Percentiles rank a stretch among this genome's conserved stretches.
These are phyloP conservation scores for Crioceris asparagi DNA, from an alignment of 2,888 invertebrate species.

Conservation along the genomic window DNA sequence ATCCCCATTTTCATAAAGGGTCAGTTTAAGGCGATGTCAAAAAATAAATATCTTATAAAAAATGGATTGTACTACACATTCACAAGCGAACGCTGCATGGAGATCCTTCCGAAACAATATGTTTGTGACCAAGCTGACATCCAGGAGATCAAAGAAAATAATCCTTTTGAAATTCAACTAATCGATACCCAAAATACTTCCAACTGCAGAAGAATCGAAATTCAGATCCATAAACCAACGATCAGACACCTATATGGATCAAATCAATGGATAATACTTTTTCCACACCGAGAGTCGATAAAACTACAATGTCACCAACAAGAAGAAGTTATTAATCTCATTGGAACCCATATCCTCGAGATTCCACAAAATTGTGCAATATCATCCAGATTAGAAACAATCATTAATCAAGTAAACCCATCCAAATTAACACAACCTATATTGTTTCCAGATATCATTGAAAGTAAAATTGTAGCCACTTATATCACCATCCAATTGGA, in stretches of 20 bases:
- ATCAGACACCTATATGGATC: not conserved
- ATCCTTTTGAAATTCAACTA: not conserved
- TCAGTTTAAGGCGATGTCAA: not conserved
- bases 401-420: too few species aligned
- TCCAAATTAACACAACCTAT: too few species aligned
- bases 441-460: too few species aligned
- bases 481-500: too few species aligned
- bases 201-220: not conserved
- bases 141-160: not conserved
- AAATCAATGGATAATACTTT: not conserved
- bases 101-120: not conserved
- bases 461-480: too few species aligned
- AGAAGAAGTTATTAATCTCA: slow-evolving; percentile 1
- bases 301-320: not conserved
- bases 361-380: too few species aligned
- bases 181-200: not conserved
- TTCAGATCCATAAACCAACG: not conserved
- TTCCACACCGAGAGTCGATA: not conserved
- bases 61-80: slow-evolving; percentile 1
- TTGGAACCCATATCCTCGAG: too few species aligned
- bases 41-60: not conserved
- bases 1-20: not conserved
- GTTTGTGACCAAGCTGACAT: not conserved
- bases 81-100: not conserved
- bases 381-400: too few species aligned